Evolutionary conservation across 2,888 invertebrate species (phyloP).

Genomic region (Cheilosia soror): DNA sequence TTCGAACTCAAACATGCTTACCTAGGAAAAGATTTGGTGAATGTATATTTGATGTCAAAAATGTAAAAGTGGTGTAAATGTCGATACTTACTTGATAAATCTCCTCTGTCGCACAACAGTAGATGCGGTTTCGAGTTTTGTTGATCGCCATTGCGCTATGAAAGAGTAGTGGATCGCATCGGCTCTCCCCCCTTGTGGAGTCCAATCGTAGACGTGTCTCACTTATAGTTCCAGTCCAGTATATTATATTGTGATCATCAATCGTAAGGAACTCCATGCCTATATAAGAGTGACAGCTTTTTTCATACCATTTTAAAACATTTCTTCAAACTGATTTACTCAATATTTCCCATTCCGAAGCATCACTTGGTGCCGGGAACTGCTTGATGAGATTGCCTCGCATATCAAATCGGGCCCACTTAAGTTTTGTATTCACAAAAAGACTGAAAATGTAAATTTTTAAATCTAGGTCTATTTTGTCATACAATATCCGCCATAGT

Average conservation of each 20-base stretch:
- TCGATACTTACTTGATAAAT: conserved; percentile 85
- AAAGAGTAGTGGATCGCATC: conserved; percentile 78
- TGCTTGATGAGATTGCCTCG: conserved; percentile 89
- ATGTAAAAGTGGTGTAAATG: not conserved
- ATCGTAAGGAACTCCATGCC: conserved; percentile 89
- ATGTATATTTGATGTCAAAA: too few species aligned
- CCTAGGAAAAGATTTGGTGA: conserved; percentile 58
- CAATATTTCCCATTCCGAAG: conserved; percentile 89
- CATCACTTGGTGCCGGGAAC: conserved; percentile 86
- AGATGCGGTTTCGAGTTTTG: conserved; percentile 87
- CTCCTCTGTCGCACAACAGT: conserved; percentile 88
- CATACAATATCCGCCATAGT: too few species aligned
- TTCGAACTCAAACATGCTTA: conserved; percentile 79
- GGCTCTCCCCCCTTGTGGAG: conserved; percentile 84
- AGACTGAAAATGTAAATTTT: conserved; percentile 82
- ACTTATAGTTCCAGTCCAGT: conserved; percentile 93
- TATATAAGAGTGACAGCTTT: conserved; percentile 77
- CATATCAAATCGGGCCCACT: conserved; percentile 92
- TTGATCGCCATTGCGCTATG: conserved; percentile 88
- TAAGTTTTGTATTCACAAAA: conserved; percentile 90
- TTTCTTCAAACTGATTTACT: conserved; percentile 83
- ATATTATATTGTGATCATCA: conserved; percentile 88
- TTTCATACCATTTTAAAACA: not conserved
- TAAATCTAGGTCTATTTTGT: not conserved
- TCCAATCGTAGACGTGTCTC: conserved; percentile 89